phyloP scores from a whole-genome alignment of 2,797 vertebrate species.

The Lagorchestes hirsutus region DNA sequence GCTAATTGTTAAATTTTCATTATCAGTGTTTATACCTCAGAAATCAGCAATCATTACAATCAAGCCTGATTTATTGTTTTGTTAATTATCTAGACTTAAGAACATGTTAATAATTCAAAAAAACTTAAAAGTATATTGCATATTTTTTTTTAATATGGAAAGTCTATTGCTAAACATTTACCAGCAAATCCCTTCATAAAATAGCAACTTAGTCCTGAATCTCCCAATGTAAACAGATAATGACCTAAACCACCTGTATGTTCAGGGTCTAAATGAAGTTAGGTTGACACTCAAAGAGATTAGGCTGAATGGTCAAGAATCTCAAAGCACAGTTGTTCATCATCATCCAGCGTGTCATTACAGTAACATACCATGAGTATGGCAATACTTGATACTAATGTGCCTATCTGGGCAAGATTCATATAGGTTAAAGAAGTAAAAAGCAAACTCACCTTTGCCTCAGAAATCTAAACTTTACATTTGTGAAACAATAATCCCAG shows the following conservation, averaged over 20 bases:
- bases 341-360: neutral
- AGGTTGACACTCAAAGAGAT: neutral
- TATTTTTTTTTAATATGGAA: neutral
- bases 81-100: neutral
- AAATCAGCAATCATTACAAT: neutral
- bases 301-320: neutral
- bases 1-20: neutral
- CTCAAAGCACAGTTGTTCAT: neutral
- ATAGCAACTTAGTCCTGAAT: neutral
- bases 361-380: neutral
- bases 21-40: neutral
- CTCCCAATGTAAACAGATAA: neutral
- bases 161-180: neutral
- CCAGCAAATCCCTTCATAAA: neutral
- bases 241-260: neutral
- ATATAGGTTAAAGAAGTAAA: neutral
- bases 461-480: neutral
- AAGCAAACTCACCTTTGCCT: neutral
- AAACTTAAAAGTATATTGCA: neutral
- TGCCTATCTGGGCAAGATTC: neutral
- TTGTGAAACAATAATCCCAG: neutral
- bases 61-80: neutral
- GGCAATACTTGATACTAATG: neutral
- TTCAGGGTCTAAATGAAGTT: neutral
- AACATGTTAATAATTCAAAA: neutral